Evolutionary conservation across 2,797 vertebrate species (phyloP).

Genomic region (Urosaurus nigricauda): DNA sequence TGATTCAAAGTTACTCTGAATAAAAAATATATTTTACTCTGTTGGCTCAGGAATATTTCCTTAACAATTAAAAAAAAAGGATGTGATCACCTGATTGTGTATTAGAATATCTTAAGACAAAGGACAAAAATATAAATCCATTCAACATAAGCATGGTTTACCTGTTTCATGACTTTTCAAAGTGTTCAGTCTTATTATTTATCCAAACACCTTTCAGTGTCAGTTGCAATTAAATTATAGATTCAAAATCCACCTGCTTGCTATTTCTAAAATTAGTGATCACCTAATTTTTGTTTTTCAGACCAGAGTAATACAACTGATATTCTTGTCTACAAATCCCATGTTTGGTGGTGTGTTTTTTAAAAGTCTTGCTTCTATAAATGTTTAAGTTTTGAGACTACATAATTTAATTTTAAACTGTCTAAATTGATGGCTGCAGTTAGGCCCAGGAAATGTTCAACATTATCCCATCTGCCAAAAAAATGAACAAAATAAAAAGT

Average conservation of each 20-base stretch:
- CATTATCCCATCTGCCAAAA: slow-evolving; percentile 48
- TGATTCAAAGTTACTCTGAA: slow-evolving; percentile 30
- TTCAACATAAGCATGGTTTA: background rate
- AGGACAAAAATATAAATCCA: background rate
- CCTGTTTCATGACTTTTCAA: background rate
- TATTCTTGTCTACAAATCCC: slow-evolving; percentile 70
- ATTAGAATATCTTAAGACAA: background rate
- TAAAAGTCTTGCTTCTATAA: slow-evolving; percentile 75
- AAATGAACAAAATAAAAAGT: slow-evolving; percentile 38
- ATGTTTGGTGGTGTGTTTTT: slow-evolving; percentile 74
- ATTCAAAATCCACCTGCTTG: slow-evolving; percentile 53
- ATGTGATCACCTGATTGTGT: background rate
- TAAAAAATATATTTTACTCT: slow-evolving; percentile 8
- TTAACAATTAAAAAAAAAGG: background rate
- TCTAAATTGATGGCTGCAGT: slow-evolving; percentile 61
- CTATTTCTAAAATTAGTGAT: slow-evolving; percentile 66
- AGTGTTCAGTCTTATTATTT: background rate
- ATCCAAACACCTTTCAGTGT: slow-evolving; percentile 29
- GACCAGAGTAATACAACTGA: slow-evolving; percentile 67
- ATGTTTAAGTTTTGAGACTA: slow-evolving; percentile 74
- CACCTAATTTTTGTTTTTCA: slow-evolving; percentile 69
- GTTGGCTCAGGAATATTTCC: background rate
- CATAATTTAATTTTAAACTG: slow-evolving; percentile 64
- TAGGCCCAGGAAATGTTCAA: slow-evolving; percentile 60
- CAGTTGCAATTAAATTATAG: slow-evolving; percentile 43